Conservation (phyloP, 2,888 invertebrate genomes). For the Prionchulus punctatus region DNA sequence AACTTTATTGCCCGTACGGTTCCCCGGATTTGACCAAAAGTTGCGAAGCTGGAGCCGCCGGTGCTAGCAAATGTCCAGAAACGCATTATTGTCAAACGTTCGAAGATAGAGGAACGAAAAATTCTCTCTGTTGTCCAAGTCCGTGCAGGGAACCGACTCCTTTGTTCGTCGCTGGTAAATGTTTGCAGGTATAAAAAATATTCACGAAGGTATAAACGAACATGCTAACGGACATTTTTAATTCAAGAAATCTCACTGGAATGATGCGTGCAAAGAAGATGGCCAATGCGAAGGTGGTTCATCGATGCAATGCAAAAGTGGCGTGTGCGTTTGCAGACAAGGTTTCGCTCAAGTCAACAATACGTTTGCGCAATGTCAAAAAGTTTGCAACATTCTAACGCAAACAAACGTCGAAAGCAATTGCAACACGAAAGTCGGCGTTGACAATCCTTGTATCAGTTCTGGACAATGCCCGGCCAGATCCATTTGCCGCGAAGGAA, state of each 20-base stretch:
- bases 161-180: slow-evolving; percentile 21
- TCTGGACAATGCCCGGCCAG: background rate
- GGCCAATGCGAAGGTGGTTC: slow-evolving; percentile 31
- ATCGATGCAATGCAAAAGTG: slow-evolving; percentile 22
- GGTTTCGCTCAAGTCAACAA: slow-evolving; percentile 11
- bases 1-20: slow-evolving; percentile 30
- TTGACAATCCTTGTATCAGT: background rate
- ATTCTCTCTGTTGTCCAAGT: slow-evolving; percentile 27
- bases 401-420: background rate
- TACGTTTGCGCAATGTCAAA: background rate
- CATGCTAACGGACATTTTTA: too few relatives aligned
- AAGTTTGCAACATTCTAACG: background rate
- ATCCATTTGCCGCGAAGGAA: slow-evolving; percentile 3
- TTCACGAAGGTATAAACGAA: too few relatives aligned
- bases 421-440: background rate
- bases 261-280: slow-evolving; percentile 29
- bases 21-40: slow-evolving; percentile 26
- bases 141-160: slow-evolving; percentile 31
- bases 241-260: slow-evolving; percentile 24
- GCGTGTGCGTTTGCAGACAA: slow-evolving; percentile 13
- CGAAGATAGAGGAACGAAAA: slow-evolving; percentile 20
- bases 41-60: slow-evolving; percentile 26
- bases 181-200: too few relatives aligned
- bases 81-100: slow-evolving; percentile 30
- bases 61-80: slow-evolving; percentile 19